These are phyloP conservation scores for Drosophila incognita DNA, from an alignment of 2,888 invertebrate species.

Conservation along the genomic window DNA sequence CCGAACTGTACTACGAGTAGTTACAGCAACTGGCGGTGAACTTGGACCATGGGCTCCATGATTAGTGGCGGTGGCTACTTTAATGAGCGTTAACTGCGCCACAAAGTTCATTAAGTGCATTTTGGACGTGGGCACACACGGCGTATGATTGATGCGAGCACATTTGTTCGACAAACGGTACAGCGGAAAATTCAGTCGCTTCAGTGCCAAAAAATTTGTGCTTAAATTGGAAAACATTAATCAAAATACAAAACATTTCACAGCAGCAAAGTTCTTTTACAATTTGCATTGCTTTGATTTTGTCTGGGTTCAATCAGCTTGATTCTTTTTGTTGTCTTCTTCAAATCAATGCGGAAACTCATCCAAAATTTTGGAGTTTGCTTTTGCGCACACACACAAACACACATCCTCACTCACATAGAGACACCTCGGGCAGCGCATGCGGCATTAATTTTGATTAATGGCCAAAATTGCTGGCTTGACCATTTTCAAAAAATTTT, in stretches of 20 bases:
- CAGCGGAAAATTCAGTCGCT: slow-evolving; percentile 60
- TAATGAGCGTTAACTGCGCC: slow-evolving; percentile 80
- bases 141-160: slow-evolving; percentile 73
- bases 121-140: slow-evolving; percentile 47
- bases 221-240: slow-evolving; percentile 74
- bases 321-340: slow-evolving; percentile 12
- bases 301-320: slow-evolving; percentile 30
- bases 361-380: slow-evolving; percentile 34
- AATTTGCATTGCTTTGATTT: slow-evolving; percentile 62
- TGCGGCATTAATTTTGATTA: slow-evolving; percentile 84
- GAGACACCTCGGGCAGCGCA: slow-evolving; percentile 60
- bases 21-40: slow-evolving; percentile 33
- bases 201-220: slow-evolving; percentile 67
- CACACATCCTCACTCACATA: slow-evolving; percentile 14
- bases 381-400: slow-evolving; percentile 22
- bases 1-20: slow-evolving; percentile 70
- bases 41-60: slow-evolving; percentile 48
- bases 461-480: slow-evolving; percentile 75
- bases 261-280: slow-evolving; percentile 41
- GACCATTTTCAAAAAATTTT: slow-evolving; percentile 71
- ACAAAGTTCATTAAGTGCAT: slow-evolving; percentile 77
- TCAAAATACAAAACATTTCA: slow-evolving; percentile 56
- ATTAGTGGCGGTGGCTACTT: slow-evolving; percentile 76
- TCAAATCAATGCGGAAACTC: slow-evolving; percentile 72
- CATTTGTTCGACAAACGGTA: slow-evolving; percentile 50